Evolutionary conservation across 2,888 invertebrate genomes (phyloP), one percentile per base, ranked within the genome.

Genomic region (Parochlus steinenii): DNA sequence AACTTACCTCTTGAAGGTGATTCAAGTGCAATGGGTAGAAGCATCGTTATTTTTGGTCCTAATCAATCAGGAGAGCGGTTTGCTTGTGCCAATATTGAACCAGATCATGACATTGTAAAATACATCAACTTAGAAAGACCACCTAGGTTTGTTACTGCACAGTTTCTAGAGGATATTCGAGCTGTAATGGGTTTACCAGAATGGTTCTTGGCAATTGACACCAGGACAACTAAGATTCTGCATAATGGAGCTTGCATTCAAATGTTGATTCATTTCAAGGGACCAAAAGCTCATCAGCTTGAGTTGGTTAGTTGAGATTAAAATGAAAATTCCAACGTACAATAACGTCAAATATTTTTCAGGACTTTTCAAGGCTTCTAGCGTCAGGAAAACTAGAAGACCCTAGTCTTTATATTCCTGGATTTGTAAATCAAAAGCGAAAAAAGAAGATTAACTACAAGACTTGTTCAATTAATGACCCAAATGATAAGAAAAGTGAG

Each of bases 11-110:
- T 93, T 39, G 85, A 83, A 51, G 75, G 79, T 5, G 58, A 65
- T 0, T 72, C 78, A 26, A 71, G 71, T 4, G 86, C 87, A 3
- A 59, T 90, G 53, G 86, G 87, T 1, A 71, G 79, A 37, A 87
- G 89, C 3, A 69, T 92, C 42, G 81, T 92, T 2, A 72, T 92
- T 43, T 71, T 82, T 51, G 77, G 77, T 4, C 74, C 82, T 4
- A 76, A 81, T 39, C 60, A 69, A 41, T 72, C 74, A 31, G 52
- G 65, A 7, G 74, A 78, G 42, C 64, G 79, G 44, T 79, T 79
- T 53, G 87, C 89, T 2, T 90, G 90, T 55, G 89, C 89, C 34
- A 90, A 89, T 54, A 83, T 92, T 41, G 79, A 81, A 50, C 81
- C 85, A 0, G 90, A 90, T 53, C 75, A 82, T 50, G 83, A 90